Base-by-base conservation (phyloP, 2,113 vertebrate species). In the Regulus satrapa region DNA sequence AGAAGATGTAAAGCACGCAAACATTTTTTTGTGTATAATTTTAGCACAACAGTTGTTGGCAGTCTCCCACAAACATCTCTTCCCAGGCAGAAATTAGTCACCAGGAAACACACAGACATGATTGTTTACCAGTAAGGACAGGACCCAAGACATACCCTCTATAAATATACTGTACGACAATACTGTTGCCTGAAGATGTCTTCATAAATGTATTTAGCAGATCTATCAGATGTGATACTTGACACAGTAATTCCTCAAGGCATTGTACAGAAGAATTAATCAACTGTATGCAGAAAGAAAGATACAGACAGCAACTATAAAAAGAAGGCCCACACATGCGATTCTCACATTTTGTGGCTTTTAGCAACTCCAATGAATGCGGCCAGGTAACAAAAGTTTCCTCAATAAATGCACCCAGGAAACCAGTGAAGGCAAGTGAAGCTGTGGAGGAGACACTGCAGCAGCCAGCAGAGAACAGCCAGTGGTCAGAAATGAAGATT, bases 191-290 rank as follows among this genome's bases (percentile, higher is more conserved):
- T 78, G 55, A 92, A 94, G 89, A 82, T 26, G 51, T 64, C 94
- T 94, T 89, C 75, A 74, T 67, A 89, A 96, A 89, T 55, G 55
- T 55, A 52, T 43, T 95, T 79, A 91, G 45, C 58, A 93, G 92
- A 88, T 80, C 63, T 92, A 88, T 94, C 75, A 88, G 79, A 78
- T 81, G 59, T 68, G 59, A 71, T 92, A 84, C 24, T 63, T 94
- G 85, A 78, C 46, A 86, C n/a, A 29, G 24, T 95, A 89, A 91
- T 76, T 96, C 74, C 81, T 91, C 63, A 68, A 91, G 83, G 84
- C 86, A 75, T 49, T 89, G 36, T 72, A 95, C 36, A 34, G 48
- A 91, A 64, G 89, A 91, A 89, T 89, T 92, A 87, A 89, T 89
- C 80, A 91, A 51, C 54, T 79, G 16, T 21, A 61, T 55, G 78